Evolutionary conservation across 1,140 invertebrate genomes (phyloP), one percentile per base, ranked within the genome.

Genomic region (Brachionus plicatilis): DNA sequence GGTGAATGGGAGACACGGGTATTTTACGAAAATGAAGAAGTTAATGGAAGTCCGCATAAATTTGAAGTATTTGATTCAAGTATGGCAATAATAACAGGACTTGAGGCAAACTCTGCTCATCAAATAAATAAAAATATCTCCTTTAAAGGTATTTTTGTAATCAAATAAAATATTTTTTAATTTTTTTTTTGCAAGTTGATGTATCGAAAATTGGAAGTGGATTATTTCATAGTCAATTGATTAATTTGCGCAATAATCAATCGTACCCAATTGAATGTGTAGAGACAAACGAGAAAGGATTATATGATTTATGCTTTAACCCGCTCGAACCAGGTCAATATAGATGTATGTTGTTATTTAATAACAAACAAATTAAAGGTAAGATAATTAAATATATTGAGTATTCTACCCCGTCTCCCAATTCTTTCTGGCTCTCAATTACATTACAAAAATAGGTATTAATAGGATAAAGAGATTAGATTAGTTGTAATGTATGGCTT

Each of bases 1-100:
- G 91, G 91, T 53, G 94, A 96, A 87, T 99, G 96, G 96, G 94
- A 94, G 85, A 96, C 99, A 76, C 94, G 94, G 85, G 96, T 99
- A 84, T 93, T 94, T 24, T 98, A 98, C 88, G 95, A 97, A 87
- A 95, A 94, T 47, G 94, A 95, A 87, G 95, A 98, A 88, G 98
- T 99, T 86, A 94, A 95, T 88, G 96, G 96, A 66, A 97, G 95
- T 85, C 97, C 97, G 11, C 98, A 95, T 89, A 93, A 92, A 76
- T 97, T 95, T 87, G 94, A 97, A 89, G 94, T 95, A 1, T 97
- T 94, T 87, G 96, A 99, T 90, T 92, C 95, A 7, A 92, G 92
- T 85, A 93, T 93, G 90, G 91, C 92, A 14, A 86, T 86, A 11
- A 86, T 92, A 29, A 88, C 89, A 79, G 72, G 72, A 27, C 43